Evolutionary conservation across 2,113 vertebrate genomes (phyloP).

Genomic region (Stomatorhinus ivindoensis): DNA sequence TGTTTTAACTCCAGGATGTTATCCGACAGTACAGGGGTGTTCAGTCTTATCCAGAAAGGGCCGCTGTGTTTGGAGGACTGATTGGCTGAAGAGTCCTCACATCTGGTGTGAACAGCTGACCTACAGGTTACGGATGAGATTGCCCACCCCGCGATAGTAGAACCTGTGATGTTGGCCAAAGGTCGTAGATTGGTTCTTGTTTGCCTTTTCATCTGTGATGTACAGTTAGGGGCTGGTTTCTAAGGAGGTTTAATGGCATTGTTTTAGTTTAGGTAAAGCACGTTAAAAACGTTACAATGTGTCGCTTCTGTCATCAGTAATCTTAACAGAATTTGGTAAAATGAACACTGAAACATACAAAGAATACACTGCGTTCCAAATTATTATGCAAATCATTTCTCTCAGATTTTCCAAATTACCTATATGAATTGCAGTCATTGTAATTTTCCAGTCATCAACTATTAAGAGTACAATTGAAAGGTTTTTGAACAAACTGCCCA

Average conservation of each 20-base stretch:
- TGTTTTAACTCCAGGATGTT: neutral
- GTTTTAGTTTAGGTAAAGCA: neutral
- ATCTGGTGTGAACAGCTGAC: neutral
- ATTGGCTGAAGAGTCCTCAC: neutral
- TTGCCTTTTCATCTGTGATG: slow-evolving; percentile 4
- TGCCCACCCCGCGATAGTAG: neutral
- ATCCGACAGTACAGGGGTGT: neutral
- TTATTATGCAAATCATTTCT: too few species aligned
- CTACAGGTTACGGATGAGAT: neutral
- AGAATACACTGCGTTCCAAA: too few species aligned
- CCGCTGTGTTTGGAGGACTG: neutral
- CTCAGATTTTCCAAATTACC: too few species aligned
- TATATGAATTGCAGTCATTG: too few species aligned
- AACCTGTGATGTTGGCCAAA: neutral
- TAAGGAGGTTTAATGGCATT: neutral
- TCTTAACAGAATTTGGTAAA: neutral
- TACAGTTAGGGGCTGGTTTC: neutral
- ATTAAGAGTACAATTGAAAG: too few species aligned
- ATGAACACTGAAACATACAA: neutral
- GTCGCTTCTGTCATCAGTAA: neutral
- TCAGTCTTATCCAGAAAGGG: neutral
- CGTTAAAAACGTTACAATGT: neutral
- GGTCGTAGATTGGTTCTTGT: neutral
- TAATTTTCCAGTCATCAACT: too few species aligned
- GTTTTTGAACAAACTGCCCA: too few species aligned